Evolutionary conservation across 2,888 invertebrate species (phyloP), one percentile per base, ranked within the genome.

Genomic region (Lordiphosa fenestrarum): DNA sequence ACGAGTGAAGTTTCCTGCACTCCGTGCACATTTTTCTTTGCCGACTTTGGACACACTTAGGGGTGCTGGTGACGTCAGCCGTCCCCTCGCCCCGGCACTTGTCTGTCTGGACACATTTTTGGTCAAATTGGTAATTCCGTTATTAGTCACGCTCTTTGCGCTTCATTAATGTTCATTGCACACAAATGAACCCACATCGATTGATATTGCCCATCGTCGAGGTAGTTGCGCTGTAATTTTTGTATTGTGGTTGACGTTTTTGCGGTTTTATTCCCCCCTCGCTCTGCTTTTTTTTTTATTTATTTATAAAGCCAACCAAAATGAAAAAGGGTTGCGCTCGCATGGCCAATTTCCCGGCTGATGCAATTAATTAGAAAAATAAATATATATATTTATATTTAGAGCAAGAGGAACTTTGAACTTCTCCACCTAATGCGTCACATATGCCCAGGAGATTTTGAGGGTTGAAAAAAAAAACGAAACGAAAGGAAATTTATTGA

Each of bases 91-190:
- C 21, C 36, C 44, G 47, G 53, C 46, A 5, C 19, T 25, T 21
- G 21, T 21, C 25, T 53, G 10, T 21, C 10, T 19, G 4, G 7
- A 12, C 39, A 33, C 23, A 72, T 53, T 70, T 72, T 77, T 83
- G 77, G 74, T 82, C 82, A 78, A 44, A 80, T 80, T 84, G 84
- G 80, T 74, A 80, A 80, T 84, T 80, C 81, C 73, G 78, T 69
- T 80, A 80, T 80, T 80, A 80, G 80, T 84, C 84, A 84, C 80
- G 80, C 80, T 84, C 78, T 80, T 84, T 81, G 80, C 80, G 80
- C 82, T 80, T 84, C 80, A 84, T 80, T 80, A 80, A 80, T 84
- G 80, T 80, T 84, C 84, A 80, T 80, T 84, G 82, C 84, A 84
- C 80, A 84, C 75, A 80, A 80, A 80, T 77, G 78, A 72, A 81